Conservation (phyloP, 2,113 vertebrate genomes). For the Chloroceryle aenea region DNA sequence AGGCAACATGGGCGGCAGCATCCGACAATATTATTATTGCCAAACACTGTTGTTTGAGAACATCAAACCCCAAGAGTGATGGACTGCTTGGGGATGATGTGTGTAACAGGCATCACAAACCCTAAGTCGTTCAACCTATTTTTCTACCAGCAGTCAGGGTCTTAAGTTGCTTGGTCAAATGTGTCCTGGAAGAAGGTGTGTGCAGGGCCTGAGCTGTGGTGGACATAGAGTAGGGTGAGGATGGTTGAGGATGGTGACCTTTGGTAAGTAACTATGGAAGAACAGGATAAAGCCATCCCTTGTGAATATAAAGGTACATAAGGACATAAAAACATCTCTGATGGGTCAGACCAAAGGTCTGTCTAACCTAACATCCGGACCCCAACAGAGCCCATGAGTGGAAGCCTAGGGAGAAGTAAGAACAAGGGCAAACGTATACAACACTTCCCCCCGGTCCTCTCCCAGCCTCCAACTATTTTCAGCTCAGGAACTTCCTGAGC, state of each 20-base stretch:
- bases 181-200: neutral
- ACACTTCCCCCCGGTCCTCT: neutral
- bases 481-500: slow-evolving; percentile 46
- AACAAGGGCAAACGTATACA: neutral
- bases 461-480: slow-evolving; percentile 35
- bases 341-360: neutral
- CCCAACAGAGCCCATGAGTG: neutral
- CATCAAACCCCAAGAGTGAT: fast-evolving
- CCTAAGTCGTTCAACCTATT: neutral
- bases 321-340: neutral
- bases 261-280: neutral
- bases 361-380: neutral
- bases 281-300: neutral
- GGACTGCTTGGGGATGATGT: neutral
- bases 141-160: neutral
- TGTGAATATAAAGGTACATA: neutral
- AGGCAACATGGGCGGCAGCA: neutral
- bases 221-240: neutral
- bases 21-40: neutral
- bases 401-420: neutral
- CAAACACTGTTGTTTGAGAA: neutral
- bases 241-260: neutral
- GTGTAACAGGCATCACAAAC: neutral
- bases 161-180: neutral
- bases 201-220: fast-evolving